phyloP scores from a whole-genome alignment of 1,140 invertebrate genomes.

The Nasonia vitripennis region DNA sequence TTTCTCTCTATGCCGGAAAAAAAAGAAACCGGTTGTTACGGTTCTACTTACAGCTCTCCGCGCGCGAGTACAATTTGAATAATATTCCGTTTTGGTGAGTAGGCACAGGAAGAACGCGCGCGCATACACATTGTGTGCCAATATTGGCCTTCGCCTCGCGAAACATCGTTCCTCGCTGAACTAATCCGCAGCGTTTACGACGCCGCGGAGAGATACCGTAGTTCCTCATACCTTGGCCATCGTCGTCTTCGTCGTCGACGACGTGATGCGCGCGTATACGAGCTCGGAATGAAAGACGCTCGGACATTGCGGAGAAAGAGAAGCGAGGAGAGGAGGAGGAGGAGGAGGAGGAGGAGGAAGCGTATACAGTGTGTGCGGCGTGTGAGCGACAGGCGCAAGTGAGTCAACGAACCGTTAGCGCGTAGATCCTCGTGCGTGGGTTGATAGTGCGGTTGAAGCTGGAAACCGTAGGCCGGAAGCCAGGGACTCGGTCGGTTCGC shows the following conservation, averaged over 20 bases:
- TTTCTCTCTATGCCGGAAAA: background rate
- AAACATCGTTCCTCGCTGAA: background rate
- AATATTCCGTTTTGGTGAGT: background rate
- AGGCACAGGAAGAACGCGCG: background rate
- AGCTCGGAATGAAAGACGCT: background rate
- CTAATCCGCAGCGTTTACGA: background rate
- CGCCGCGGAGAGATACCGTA: background rate
- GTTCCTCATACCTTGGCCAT: constrained; percentile 4
- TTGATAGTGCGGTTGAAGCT: constrained; percentile 67
- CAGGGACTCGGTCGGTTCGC: constrained; percentile 72
- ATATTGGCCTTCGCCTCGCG: too few species aligned
- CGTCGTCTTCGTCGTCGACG: background rate
- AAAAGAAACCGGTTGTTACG: background rate
- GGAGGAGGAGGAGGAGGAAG: constrained; percentile 17
- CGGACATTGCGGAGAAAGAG: background rate
- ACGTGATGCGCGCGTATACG: background rate
- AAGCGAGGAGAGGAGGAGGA: background rate
- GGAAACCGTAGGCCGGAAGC: constrained; percentile 74
- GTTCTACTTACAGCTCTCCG: background rate
- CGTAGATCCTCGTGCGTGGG: constrained; percentile 70
- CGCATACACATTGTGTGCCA: too few species aligned
- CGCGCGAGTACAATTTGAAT: background rate
- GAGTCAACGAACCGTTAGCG: constrained; percentile 70
- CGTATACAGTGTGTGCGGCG: background rate
- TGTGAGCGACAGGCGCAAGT: constrained; percentile 31